Evolutionary conservation across 1,140 invertebrate genomes (phyloP).

Genomic region (Copidosoma floridanum): DNA sequence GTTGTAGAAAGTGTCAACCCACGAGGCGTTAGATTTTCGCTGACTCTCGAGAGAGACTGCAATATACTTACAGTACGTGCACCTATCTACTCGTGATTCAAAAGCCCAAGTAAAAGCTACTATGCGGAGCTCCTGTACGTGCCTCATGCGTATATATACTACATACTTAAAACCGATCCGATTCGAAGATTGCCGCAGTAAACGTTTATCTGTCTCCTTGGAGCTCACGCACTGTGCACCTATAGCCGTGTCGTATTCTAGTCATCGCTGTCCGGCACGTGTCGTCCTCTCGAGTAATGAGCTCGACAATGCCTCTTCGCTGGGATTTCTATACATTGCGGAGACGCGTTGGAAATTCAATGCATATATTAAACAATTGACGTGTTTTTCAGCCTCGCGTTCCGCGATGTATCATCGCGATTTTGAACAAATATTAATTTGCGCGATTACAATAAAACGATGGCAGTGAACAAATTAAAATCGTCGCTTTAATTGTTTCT

Average conservation of each 20-base stretch:
- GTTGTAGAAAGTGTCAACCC: constrained; percentile 9
- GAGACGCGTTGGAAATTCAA: no score
- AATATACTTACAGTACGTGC: no score
- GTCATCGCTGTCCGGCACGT: constrained; percentile 8
- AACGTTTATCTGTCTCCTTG: constrained; percentile 13
- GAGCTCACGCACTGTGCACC: neutral
- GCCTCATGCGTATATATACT: neutral
- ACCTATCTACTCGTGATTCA: neutral
- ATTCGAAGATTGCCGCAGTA: constrained; percentile 14
- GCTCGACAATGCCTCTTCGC: constrained; percentile 13
- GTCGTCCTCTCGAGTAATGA: constrained; percentile 11
- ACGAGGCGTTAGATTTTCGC: constrained; percentile 22
- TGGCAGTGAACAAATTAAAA: neutral
- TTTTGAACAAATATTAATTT: no score
- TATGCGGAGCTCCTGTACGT: neutral
- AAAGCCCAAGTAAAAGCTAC: neutral
- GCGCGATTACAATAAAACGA: no score
- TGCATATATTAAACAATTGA: no score
- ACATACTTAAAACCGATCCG: constrained; percentile 17
- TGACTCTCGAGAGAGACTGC: no score
- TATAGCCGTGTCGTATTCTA: no score
- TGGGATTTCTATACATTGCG: no score
- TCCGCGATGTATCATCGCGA: no score
- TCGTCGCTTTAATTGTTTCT: no score
- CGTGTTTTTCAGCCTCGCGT: no score